Evolutionary conservation across 2,797 vertebrate genomes (phyloP), one percentile per base, ranked within the genome.

Genomic region (Ispidina picta): DNA sequence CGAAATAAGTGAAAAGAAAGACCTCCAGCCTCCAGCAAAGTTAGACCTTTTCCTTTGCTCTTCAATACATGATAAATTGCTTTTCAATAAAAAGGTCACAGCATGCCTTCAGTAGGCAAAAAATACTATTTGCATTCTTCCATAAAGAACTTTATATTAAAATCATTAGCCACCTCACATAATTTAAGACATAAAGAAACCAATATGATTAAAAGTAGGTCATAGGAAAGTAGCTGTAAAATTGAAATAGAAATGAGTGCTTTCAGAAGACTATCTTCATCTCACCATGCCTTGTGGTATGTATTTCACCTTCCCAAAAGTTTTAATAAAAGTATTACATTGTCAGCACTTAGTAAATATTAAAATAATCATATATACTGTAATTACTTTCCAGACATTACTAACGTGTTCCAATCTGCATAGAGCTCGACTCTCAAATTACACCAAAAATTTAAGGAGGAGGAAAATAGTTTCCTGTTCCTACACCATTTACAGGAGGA

Each of bases 101-200:
- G 66, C 11, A 0, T 72, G 65, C 60, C 86, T 87, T 95, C 78
- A 94, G 86, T 90, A 81, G 86, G 78, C 94, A 96, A 87, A 94
- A 94, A 94, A 81, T 88, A 71, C 68, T 87, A 81, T 96, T 96
- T 95, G 81, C 65, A 96, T 96, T 96, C 59, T 91, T 94, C 72
- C 88, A 74, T 87, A 66, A 88, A 91, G 93, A 93, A 88, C 20
- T 43, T 22, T 43, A 22, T n/a, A 63, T 90, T 90, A 76, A 90
- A 93, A 86, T 94, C 90, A 84, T 96, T 89, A 92, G 68, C 93
- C 62, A 65, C 64, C 54, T 86, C 73, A 72, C 65, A 26, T 70
- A 93, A 87, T 56, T 81, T 86, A 76, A 94, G 75, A 52, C 33
- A 55, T 66, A 79, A 71, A 86, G 76, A 95, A 94, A 78, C 72